Base-by-base conservation (phyloP, 2,113 vertebrate species). In the Gymnarchus niloticus region DNA sequence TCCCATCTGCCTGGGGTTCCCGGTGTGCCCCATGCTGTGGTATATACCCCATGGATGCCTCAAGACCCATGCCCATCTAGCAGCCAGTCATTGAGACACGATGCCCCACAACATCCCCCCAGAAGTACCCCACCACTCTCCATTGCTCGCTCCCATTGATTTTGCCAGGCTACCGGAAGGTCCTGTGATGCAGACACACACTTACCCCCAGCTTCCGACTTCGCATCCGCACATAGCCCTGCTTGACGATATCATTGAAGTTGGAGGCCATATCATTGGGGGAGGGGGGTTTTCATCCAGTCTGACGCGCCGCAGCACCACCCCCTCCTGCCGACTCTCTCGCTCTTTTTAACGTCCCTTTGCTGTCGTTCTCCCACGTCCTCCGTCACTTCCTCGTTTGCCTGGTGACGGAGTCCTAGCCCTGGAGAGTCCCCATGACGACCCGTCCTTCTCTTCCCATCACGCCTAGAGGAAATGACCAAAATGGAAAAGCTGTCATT, bases 181-280 rank as follows among this genome's bases (percentile, higher is more conserved):
- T 54, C 52, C 14, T 54, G 52, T 7, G 52, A 54, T 7, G 46
- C 6, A 48, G 19, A 48, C 7, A 41, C 76, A 78, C 49, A 52
- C 80, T 81, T n/a, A 81, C 80, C 49, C 80, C 80, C 10, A 81
- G 80, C 25, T 81, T 81, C 48, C 80, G 46, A 49, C 80, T 81
- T 23, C 80, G 49, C 78, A 81, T 81, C n/a, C 78, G 78, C 21
- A 81, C 78, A 48, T 81, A 81, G 14, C 78, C 78, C 25, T 81
- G 78, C 78, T 81, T 81, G 46, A 81, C 78, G 78, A 81, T 81
- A 21, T 81, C 78, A 21, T 81, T 81, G 78, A 81, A 81, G 49
- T 81, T 81, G 49, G 78, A 81, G 48, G 78, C 78, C 78, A 81
- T 81, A 46, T 81, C 78, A 51, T 23, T 14, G 48, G 78, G 78